Base-by-base conservation (phyloP, 2,113 vertebrate genomes). In the Bettongia penicillata region DNA sequence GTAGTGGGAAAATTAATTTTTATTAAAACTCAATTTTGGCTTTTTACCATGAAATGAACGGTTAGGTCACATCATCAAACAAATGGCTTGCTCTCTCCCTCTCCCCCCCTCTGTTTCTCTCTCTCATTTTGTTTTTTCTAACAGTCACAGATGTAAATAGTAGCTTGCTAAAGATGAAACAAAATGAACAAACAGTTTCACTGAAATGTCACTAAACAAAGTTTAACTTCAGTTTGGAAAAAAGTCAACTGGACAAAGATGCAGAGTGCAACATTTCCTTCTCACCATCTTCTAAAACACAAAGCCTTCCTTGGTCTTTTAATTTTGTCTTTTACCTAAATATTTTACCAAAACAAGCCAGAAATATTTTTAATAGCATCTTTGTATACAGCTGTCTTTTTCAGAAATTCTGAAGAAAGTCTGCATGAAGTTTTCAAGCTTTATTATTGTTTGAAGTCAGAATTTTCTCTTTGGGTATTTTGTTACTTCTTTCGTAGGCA, bases 41-140 rank as follows among this genome's bases (percentile, higher is more conserved):
- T 96, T 97, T 84, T 84, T n/a, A 84, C n/a, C 19, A 96, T 90
- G 68, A 93, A 49, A 16, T 96, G 95, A 97, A 95, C n/a, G 94
- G 51, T 95, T 96, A 53, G 94, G 96, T 94, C 2, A 84, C 10
- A 5, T 93, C 95, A 90, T 94, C 90, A 31, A 90, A 95, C 77
- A 96, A 94, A 94, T 90, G 94, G 52, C 93, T 25, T 6, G 0
- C 47, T 61, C 90, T 91, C 52, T 52, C 16, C 19, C 16, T 52
- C 0, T 19, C 52, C 22, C 52, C 19, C 16, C 22, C 52, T 22
- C 52, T 19, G 16, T 55, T 25, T 90, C 53, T 25, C 8, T 0
- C 47, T 77, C 90, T 91, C 95, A 26, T 92, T 49, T 55, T 84
- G 0, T 94, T 95, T 96, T 51, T 51, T 91, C 3, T 0, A 68